Evolutionary conservation across 1,140 invertebrate genomes (phyloP).

Genomic region (Cyclargus thomasi): DNA sequence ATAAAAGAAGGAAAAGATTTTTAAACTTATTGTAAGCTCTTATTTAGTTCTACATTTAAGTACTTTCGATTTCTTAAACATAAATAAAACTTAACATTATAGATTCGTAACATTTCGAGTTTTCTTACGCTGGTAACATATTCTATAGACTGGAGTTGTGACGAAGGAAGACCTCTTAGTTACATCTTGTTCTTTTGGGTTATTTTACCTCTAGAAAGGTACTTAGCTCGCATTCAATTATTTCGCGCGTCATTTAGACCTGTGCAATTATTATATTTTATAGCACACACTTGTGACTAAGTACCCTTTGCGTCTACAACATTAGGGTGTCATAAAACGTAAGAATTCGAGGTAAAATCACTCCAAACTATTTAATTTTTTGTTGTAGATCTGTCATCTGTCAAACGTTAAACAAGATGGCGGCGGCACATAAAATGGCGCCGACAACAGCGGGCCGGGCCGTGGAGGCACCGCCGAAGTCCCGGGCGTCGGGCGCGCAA

Average conservation of each 20-base stretch:
- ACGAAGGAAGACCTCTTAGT: neutral
- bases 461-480: constrained; percentile 52
- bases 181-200: neutral
- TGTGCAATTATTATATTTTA: too few species aligned
- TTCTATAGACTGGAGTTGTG: neutral
- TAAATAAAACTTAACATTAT: neutral
- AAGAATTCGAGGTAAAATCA: too few species aligned
- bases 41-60: too few species aligned
- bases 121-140: neutral
- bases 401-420: constrained; percentile 40
- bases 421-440: constrained; percentile 47
- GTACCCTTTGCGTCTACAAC: too few species aligned
- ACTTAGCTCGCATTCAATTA: too few species aligned
- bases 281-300: too few species aligned
- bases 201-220: neutral
- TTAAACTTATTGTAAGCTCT: too few species aligned
- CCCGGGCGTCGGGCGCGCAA: constrained; percentile 54
- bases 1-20: neutral
- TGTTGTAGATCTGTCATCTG: neutral
- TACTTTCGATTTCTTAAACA: too few species aligned
- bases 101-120: neutral
- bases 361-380: neutral
- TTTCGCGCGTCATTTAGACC: too few species aligned
- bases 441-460: constrained; percentile 38
- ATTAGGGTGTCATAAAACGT: too few species aligned